Evolutionary conservation across 2,888 invertebrate genomes (phyloP), one percentile per base, ranked within the genome.

Genomic region (Papilio demoleus): DNA sequence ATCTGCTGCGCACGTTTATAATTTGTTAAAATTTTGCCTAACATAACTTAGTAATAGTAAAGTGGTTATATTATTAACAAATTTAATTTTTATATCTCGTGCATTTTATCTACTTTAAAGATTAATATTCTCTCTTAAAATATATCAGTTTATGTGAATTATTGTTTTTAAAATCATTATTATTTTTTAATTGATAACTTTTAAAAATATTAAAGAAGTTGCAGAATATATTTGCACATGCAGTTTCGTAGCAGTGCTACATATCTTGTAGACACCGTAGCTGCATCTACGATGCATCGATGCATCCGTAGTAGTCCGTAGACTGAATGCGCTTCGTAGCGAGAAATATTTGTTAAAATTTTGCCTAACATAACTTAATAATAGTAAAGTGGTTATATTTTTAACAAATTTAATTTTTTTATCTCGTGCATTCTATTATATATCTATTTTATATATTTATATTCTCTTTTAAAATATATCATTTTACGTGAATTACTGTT

Each of bases 231-330:
- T 87, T 82, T 81, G 86, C 86, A 86, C 82, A 81, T 90, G 90
- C 90, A 90, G 80, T 90, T 87, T 74, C 87, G 89, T 91, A 90
- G 90, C 81, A 67, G 45, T 68, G 81, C 90, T 91, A 91, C 91
- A 83, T 12, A 31, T 64, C 59, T 69, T 85, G 90, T 89, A 89
- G 88, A 73, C n/a, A 40, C 31, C 85, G 90, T 90, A 90, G 90
- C 85, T 89, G 90, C 90, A 89, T 79, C 91, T 90, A 91, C 90
- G 82, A 72, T 92, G 90, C 90, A 90, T 81, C 78, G 76, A 62
- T 90, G 89, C 90, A 90, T 34, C 66, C 84, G 88, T 88, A 88
- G 87, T 83, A 73, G 75, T 75, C 74, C 82, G 86, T 75, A 75
- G 74, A 70, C 14, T n/a, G 60, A 62, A 77, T 79, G 79, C 79